Evolutionary conservation across 1,140 invertebrate species (phyloP), one percentile per base, ranked within the genome.

Genomic region (Bombus waltoni): DNA sequence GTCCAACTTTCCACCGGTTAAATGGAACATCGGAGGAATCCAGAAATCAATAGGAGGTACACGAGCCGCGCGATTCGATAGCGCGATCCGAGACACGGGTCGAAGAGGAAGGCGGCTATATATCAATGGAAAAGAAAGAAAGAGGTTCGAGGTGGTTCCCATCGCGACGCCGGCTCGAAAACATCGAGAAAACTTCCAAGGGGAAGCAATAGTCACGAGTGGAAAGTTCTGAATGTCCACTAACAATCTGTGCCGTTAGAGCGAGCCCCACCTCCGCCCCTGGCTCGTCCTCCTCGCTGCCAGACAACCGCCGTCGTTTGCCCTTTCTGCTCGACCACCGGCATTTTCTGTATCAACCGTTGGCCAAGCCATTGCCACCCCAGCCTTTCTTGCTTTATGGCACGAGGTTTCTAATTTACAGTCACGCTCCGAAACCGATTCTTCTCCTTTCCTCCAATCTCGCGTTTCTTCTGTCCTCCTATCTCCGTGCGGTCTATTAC

Each of bases 201-300:
- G 88, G 88, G 86, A 88, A 88, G 89, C 85, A 91, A 93, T 92
- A 92, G 89, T 88, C 86, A 89, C 90, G 87, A 92, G 90, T 92
- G 92, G 91, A 88, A 93, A 93, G 90, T 93, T 93, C 88, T 89
- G 90, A 92, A 93, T 92, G 89, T 93, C 91, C 91, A 88, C 92
- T 93, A 93, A 93, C 93, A 93, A 93, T 93, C 91, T 86, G 88
- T 80, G 74, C 77, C 68, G 78, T 81, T 85, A 71, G 70, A 75
- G 9, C 40, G 47, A 83, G 53, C 32, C 78, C 44, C 32, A 44
- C 44, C 70, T n/a, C 73, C 62, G 35, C 68, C 5, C 53, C 40
- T 44, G 5, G 28, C 66, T 35, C 47, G 44, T 3, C 68, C 53
- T 22, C 1, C 74, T 62, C 35, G 35, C 25, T 32, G 53, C 74